A percentile compares a stretch with the other conserved stretches of the same genome.
phyloP scores from a whole-genome alignment of 2,113 vertebrate genomes.

The Festucalex cinctus region DNA sequence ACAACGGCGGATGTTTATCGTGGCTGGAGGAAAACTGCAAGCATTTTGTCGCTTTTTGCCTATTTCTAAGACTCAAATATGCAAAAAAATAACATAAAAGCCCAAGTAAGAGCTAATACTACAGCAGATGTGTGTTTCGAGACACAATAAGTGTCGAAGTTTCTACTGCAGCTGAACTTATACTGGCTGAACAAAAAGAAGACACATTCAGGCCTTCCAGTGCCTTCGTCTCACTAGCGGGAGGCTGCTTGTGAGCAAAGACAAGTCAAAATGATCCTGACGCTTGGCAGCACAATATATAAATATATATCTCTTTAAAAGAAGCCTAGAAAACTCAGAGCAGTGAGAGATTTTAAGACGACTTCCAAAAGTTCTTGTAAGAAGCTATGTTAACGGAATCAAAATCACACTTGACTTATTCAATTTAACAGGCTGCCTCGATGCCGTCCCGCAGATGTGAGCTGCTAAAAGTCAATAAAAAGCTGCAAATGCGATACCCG shows the following conservation, averaged over 20 bases:
- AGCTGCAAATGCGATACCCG: background rate
- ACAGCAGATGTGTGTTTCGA: background rate
- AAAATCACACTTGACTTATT: background rate
- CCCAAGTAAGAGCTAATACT: background rate
- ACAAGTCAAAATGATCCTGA: background rate
- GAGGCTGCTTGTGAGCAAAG: slow-evolving; percentile 1
- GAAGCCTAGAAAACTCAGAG: background rate
- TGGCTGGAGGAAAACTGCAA: background rate
- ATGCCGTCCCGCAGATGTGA: background rate
- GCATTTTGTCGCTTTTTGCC: background rate
- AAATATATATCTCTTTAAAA: background rate
- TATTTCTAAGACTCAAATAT: background rate
- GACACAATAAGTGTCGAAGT: background rate
- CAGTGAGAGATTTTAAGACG: background rate
- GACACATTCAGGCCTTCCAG: background rate
- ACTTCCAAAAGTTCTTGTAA: background rate
- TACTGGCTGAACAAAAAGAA: background rate
- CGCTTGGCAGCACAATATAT: background rate
- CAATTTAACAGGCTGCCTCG: slow-evolving; percentile 1
- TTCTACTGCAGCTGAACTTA: background rate
- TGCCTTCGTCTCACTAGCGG: background rate
- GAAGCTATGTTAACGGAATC: background rate
- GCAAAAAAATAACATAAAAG: background rate
- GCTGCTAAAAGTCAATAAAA: background rate
- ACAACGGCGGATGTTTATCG: too few species aligned